Percentiles rank a stretch among this genome's conserved stretches.
These are phyloP conservation scores for Cryptus viduatorius DNA, from an alignment of 2,888 invertebrate genomes.

Conservation along the genomic window DNA sequence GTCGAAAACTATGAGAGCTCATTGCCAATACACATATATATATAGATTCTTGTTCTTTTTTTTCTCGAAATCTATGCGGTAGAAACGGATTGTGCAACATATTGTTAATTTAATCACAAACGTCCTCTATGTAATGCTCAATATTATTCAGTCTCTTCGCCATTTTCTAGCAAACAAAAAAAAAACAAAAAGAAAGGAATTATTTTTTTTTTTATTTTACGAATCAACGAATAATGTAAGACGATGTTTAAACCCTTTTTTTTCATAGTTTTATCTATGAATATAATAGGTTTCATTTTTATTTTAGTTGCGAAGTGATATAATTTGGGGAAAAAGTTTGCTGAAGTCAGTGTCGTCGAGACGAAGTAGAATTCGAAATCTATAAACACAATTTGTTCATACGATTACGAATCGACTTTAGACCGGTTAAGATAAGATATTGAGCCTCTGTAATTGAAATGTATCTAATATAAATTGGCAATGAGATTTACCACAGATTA, in stretches of 20 bases:
- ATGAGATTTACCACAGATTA: constrained; percentile 65
- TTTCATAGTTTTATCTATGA: background rate
- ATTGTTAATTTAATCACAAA: constrained; percentile 48
- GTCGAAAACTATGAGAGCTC: constrained; percentile 72
- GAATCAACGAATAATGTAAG: constrained; percentile 13
- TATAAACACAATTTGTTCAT: background rate
- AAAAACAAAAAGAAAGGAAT: constrained; percentile 29
- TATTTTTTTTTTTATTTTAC: constrained; percentile 8
- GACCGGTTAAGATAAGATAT: background rate
- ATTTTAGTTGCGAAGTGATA: no score
- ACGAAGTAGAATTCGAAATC: background rate
- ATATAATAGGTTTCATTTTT: constrained; percentile 14
- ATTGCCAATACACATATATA: constrained; percentile 75
- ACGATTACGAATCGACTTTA: background rate
- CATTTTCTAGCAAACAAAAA: constrained; percentile 36
- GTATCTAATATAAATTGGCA: constrained; percentile 75
- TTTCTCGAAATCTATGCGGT: constrained; percentile 21
- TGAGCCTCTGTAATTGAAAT: constrained; percentile 5
- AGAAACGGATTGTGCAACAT: constrained; percentile 42
- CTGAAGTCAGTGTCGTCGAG: background rate
- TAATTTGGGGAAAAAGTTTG: background rate
- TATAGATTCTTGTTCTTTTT: constrained; percentile 79
- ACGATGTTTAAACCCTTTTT: background rate
- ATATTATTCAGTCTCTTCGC: constrained; percentile 47
- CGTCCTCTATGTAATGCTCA: constrained; percentile 46